These are phyloP conservation scores for Euproctis similis DNA, from an alignment of 2,888 invertebrate genomes.

Conservation along the genomic window DNA sequence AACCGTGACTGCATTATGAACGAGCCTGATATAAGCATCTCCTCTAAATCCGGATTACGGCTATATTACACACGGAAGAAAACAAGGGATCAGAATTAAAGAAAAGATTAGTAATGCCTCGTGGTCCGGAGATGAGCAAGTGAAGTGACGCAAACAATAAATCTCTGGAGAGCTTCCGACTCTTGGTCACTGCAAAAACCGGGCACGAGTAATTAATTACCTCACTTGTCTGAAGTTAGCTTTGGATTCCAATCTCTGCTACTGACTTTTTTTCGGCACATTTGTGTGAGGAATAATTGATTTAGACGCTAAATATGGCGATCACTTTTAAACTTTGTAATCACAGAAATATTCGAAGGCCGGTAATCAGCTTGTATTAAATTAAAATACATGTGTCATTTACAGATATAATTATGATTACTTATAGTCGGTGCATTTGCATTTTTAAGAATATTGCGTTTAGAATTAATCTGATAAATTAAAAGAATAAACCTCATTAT, in stretches of 20 bases:
- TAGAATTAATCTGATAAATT: too few species aligned
- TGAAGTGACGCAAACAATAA: conserved; percentile 30
- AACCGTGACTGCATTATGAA: conserved; percentile 42
- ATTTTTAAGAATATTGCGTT: too few species aligned
- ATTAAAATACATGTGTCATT: too few species aligned
- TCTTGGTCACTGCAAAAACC: conserved; percentile 57
- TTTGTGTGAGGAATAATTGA: conserved; percentile 48
- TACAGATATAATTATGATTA: too few species aligned
- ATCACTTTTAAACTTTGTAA: conserved; percentile 8
- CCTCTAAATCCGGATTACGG: conserved; percentile 53
- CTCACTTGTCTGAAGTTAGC: conserved; percentile 49
- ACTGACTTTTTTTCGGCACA: conserved; percentile 57
- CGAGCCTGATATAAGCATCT: conserved; percentile 45
- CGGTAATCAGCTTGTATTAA: too few species aligned
- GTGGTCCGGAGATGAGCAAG: conserved; percentile 3
- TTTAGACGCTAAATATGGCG: conserved; percentile 24
- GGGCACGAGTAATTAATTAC: conserved; percentile 66
- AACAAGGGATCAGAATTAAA: conserved; percentile 44
- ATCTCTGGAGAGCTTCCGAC: conserved; percentile 59
- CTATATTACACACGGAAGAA: conserved; percentile 53
- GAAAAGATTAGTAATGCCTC: conserved; percentile 9
- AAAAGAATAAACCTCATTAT: too few species aligned
- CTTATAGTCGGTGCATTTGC: too few species aligned
- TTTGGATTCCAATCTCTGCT: conserved; percentile 61
- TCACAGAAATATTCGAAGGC: background rate